A percentile compares a stretch with the other conserved stretches of the same genome.
phyloP scores from a whole-genome alignment of 2,113 vertebrate genomes.

The Istiophorus platypterus region DNA sequence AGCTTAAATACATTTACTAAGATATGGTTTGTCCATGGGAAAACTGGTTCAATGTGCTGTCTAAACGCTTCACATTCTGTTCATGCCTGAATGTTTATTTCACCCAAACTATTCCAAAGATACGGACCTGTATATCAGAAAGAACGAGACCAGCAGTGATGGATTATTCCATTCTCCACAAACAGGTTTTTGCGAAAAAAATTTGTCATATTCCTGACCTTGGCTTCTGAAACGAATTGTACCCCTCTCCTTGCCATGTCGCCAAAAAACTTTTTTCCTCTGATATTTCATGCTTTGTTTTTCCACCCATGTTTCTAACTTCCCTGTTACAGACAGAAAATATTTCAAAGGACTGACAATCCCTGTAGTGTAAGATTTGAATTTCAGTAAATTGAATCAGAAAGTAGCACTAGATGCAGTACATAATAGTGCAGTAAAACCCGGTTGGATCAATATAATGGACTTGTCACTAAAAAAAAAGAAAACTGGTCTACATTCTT shows the following conservation, averaged over 20 bases:
- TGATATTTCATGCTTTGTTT: not conserved
- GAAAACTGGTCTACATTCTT: not conserved
- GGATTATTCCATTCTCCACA: constrained; percentile 58
- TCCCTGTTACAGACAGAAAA: not conserved
- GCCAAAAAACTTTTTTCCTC: constrained; percentile 6
- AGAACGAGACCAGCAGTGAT: constrained; percentile 50
- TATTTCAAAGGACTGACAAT: constrained; percentile 6
- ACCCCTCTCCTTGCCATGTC: constrained; percentile 6
- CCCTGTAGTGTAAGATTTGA: not conserved
- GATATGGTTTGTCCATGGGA: not conserved
- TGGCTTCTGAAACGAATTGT: constrained; percentile 50
- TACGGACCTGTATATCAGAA: constrained; percentile 18
- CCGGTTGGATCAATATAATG: not conserved
- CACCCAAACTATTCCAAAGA: constrained; percentile 27
- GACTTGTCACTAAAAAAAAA: not conserved
- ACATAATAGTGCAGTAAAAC: not conserved
- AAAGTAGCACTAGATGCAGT: not conserved
- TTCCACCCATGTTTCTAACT: not conserved
- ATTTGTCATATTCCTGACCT: constrained; percentile 59
- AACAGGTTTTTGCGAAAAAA: constrained; percentile 52
- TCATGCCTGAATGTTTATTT: constrained; percentile 26
- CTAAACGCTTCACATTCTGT: constrained; percentile 27
- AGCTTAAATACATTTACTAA: not conserved
- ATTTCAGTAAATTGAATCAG: constrained; percentile 9
- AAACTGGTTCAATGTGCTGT: not conserved